Base-by-base conservation (phyloP, 1,140 invertebrate species). In the Meloidogyne exigua region DNA sequence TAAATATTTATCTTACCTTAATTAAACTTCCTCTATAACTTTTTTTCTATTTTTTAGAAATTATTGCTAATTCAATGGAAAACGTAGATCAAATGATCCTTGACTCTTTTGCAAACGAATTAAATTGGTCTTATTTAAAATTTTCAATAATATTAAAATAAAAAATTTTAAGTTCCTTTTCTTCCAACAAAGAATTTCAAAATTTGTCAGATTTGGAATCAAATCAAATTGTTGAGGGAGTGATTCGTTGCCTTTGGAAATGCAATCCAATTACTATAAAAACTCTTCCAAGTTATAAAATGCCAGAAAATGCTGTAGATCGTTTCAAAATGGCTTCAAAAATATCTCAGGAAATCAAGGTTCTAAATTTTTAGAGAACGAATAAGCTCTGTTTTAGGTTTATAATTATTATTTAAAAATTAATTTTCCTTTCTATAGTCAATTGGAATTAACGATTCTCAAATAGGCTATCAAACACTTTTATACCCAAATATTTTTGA, bases 81-180 rank as follows among this genome's bases (percentile, higher is more conserved):
- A 65, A 79, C 66, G 76, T 79, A 0, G 77, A 79, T 69, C 76
- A 75, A n/a, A 79, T 79, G 78, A 79, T 79, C 28, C 4, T 79
- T 49, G 77, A 80, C 21, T 73, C 36, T 25, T 62, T 79, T 15
- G n/a, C 65, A 26, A 66, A 65, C 13, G 39, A 72, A 36, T 72
- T 79, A 18, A 79, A 80, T 7, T 79, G 77, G 77, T 79, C 13
- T 9, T 39, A 9, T 39, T 39, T n/a, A 11, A 23, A n/a, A 13
- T 25, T 78, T 70, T 76, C 10, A 49, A 21, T 7, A 26, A 23
- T 11, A n/a, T 32, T 2, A 15, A 10, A 13, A 71, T 10, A 71
- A 71, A 21, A 76, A 15, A 4, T 10, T n/a, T 62, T 72, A 18
- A 79, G 77, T 36, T 73, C 77, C 10, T 79, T 79, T 74, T 44